Base-by-base conservation (phyloP, 2,888 invertebrate species). In the Protonemura montana region DNA sequence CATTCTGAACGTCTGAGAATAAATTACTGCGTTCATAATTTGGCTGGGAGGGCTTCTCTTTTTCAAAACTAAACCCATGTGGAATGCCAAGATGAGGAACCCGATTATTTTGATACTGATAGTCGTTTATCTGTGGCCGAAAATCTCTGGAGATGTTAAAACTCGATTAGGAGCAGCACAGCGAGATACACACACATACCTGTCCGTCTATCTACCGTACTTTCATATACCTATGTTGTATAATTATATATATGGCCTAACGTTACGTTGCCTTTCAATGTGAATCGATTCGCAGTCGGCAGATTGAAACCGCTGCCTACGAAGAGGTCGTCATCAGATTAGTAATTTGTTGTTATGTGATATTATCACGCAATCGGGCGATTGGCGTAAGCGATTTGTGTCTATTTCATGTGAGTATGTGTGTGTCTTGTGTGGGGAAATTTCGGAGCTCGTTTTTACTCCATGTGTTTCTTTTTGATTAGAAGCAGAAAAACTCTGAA, bases 141-240 rank as follows among this genome's bases (percentile, higher is more conserved):
- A 78, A 27, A 78, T 78, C 78, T 78, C 78, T 27, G 30, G 82
- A 41, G 82, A 82, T 82, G 41, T 82, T 82, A 82, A 82, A 82
- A 41, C 30, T 82, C 82, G 82, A 82, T 82, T 82, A 82, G 82
- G 82, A 82, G 82, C n/a, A n/a, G n/a, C 82, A 82, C 21, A 29
- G n/a, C 10, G 35, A 35, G 35, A 30, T 81, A 59, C 13, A 59
- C 59, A 59, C 59, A 59, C 59, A 59, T 59, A 59, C 59, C 59
- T 59, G 21, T 10, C 81, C n/a, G 16, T 10, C 16, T 10, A 16
- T 80, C 5, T 30, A 80, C 16, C 7, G 30, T 80, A 80, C 59
- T 59, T 59, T 59, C 59, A 59, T 59, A 35, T 35, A 35, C 3
- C n/a, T 35, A 59, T 59, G 59, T 59, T 59, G 59, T 59, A 59